Conservation (phyloP, 2,113 vertebrate genomes). For the Hyperoodon ampullatus region DNA sequence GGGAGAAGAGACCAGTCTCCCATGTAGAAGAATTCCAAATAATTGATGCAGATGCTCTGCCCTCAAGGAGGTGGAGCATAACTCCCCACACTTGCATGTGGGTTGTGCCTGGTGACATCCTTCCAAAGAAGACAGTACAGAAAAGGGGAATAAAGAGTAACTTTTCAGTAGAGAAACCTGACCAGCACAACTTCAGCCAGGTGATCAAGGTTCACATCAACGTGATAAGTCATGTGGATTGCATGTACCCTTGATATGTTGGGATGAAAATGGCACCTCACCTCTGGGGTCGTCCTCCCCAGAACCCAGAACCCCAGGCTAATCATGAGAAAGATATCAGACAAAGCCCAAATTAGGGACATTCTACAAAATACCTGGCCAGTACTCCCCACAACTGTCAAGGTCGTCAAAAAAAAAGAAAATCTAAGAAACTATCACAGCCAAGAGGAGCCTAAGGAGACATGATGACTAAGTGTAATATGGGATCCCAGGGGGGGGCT, state of each 20-base stretch:
- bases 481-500: not conserved
- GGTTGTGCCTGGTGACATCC: not conserved
- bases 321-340: not conserved
- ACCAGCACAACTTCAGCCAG: not conserved
- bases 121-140: not conserved
- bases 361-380: not conserved
- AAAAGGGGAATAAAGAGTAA: not conserved
- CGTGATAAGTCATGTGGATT: not conserved
- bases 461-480: not conserved
- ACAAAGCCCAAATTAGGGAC: not conserved
- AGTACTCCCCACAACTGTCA: not conserved
- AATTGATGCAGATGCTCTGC: not conserved
- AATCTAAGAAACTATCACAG: not conserved
- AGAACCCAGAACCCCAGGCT: not conserved
- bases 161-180: not conserved
- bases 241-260: accelerated
- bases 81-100: not conserved
- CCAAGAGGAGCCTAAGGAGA: not conserved
- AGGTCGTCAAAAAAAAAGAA: not conserved
- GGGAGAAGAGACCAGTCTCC: not conserved
- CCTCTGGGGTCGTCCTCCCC: not conserved
- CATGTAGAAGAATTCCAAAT: not conserved
- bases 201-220: no score
- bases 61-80: not conserved
- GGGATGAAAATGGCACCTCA: not conserved